These are phyloP conservation scores for Psylliodes chrysocephalus DNA, from an alignment of 2,888 invertebrate genomes.

Conservation along the genomic window DNA sequence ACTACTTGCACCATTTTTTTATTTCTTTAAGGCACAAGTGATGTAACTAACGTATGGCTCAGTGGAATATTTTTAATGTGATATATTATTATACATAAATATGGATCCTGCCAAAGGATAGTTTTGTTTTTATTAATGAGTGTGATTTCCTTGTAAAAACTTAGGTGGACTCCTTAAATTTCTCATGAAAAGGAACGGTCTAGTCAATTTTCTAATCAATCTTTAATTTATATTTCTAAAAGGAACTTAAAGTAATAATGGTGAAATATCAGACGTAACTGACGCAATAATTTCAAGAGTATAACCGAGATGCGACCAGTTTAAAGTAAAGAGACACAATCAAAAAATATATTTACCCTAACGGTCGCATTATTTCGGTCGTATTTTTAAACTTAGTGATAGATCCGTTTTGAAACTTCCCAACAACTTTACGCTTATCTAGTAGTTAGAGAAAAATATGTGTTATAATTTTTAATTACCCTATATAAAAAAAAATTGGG, in stretches of 20 bases:
- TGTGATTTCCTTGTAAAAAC: slow-evolving; percentile 47
- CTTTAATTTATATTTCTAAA: slow-evolving; percentile 46
- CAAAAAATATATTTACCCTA: slow-evolving; percentile 38
- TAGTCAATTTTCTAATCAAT: slow-evolving; percentile 35
- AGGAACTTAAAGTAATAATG: slow-evolving; percentile 57
- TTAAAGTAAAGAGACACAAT: slow-evolving; percentile 59
- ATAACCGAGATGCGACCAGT: slow-evolving; percentile 28
- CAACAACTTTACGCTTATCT: slow-evolving; percentile 33
- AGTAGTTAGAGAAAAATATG: slow-evolving; percentile 25
- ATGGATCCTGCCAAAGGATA: slow-evolving; percentile 55
- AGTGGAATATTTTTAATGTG: slow-evolving; percentile 56
- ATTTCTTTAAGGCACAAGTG: slow-evolving; percentile 43
- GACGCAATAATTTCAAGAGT: slow-evolving; percentile 54
- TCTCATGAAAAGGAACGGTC: slow-evolving; percentile 2
- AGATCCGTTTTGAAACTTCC: slow-evolving; percentile 33
- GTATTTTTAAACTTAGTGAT: slow-evolving; percentile 24
- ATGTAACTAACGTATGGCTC: slow-evolving; percentile 47
- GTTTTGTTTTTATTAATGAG: slow-evolving; percentile 44
- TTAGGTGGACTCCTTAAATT: slow-evolving; percentile 57
- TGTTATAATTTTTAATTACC: slow-evolving; percentile 18
- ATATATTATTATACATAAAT: slow-evolving; percentile 51
- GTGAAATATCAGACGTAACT: slow-evolving; percentile 57
- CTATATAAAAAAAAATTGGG: slow-evolving; percentile 11
- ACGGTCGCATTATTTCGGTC: slow-evolving; percentile 21
- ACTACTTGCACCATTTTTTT: slow-evolving; percentile 48